Conservation (phyloP, 2,113 vertebrate genomes). For the Calidris pygmaea region DNA sequence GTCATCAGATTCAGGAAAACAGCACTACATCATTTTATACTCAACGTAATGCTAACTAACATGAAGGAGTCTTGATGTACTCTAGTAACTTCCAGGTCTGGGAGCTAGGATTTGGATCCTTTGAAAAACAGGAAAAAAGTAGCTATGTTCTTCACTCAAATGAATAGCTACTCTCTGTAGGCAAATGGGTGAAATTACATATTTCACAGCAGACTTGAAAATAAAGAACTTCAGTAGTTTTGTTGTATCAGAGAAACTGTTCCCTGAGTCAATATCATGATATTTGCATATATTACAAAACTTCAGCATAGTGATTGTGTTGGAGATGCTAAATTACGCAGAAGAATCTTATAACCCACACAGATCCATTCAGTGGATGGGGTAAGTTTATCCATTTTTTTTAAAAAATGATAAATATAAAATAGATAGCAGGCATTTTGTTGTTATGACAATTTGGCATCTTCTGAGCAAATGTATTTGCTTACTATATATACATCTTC, state of each 20-base stretch:
- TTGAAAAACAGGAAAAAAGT: neutral
- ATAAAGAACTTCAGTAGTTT: neutral
- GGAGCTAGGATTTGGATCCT: neutral
- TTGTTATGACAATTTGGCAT: slow-evolving; percentile 40
- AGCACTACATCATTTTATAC: neutral
- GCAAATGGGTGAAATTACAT: neutral
- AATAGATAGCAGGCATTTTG: slow-evolving; percentile 19
- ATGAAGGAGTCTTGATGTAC: neutral
- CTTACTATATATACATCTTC: slow-evolving; percentile 63
- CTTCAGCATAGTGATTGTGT: neutral
- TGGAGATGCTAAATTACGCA: neutral
- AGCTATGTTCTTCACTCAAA: neutral
- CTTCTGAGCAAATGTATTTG: slow-evolving; percentile 53
- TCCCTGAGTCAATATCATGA: neutral
- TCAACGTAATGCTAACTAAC: neutral
- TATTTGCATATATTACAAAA: slow-evolving; percentile 2
- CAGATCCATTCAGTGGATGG: neutral
- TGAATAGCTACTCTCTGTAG: neutral
- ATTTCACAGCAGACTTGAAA: neutral
- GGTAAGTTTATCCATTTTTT: neutral
- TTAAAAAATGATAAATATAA: neutral
- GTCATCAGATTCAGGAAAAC: slow-evolving; percentile 23
- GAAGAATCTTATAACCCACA: neutral
- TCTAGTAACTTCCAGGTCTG: slow-evolving; percentile 17
- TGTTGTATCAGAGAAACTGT: neutral